Base-by-base conservation (phyloP, 2,113 vertebrate species). In the Tricholaema leucomelas region DNA sequence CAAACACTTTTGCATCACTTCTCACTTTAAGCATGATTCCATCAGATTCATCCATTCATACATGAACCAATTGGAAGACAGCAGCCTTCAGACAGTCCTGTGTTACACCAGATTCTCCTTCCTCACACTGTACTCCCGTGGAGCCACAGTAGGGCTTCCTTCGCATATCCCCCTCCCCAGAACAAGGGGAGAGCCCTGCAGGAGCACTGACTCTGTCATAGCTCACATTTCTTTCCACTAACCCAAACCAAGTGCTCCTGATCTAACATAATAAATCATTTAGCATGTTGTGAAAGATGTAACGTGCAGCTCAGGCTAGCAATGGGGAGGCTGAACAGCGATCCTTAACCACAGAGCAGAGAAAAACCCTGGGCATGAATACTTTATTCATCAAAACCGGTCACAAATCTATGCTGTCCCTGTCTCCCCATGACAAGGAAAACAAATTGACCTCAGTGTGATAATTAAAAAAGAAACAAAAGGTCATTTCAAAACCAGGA, bases 391-490 rank as follows among this genome's bases (percentile, higher is more conserved):
- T 30, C 58, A 83, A 91, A 93, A 71, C 15, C 4, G 1, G 54
- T 86, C 63, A 76, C 38, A 85, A 94, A 90, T 31, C 28, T 52
- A 40, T 64, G 28, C 67, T 61, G n/a, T 35, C 78, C 83, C 54
- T 6, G 5, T 50, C 86, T 84, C 84, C 30, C 31, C 59, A 69
- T 14, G 63, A 87, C 85, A 93, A 91, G 11, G 54, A 89, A 93
- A 95, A 87, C 56, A 89, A 93, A 92, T 77, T 77, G 25, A 85
- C 28, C 40, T 70, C 9, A 2, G 52, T 63, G 75, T 77, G 90
- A 94, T 87, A 93, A 95, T 89, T 91, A 87, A 77, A 85, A 76
- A 77, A 44, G 64, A 87, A 93, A 95, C 79, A 95, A 95, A 96
- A 87, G 59, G 85, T 82, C 71, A 46, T 59, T 91, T 94, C 78